Conservation (phyloP, 2,113 vertebrate genomes). For the Lycaon pictus region DNA sequence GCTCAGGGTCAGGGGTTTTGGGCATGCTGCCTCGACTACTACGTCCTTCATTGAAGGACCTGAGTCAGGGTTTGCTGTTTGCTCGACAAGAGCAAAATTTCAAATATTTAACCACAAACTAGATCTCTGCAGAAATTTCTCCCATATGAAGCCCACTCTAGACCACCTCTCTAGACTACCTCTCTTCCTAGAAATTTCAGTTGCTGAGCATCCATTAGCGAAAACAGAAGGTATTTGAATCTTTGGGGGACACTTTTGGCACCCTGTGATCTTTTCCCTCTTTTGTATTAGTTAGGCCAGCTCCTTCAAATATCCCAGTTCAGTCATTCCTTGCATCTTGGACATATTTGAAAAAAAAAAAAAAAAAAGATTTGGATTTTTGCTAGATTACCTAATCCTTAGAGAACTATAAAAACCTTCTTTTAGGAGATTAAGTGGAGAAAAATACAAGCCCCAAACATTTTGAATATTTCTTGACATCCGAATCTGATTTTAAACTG, state of each 20-base stretch:
- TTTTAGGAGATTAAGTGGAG: not conserved
- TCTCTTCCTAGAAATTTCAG: not conserved
- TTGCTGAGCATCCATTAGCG: not conserved
- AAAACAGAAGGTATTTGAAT: not conserved
- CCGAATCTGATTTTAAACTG: not conserved
- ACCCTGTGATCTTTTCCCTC: not conserved
- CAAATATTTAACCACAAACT: not conserved
- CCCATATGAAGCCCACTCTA: not conserved
- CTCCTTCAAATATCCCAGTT: not conserved
- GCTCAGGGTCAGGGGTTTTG: not conserved
- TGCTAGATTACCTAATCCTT: not conserved
- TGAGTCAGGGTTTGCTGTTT: not conserved
- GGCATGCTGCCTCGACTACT: fast-evolving
- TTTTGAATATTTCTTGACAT: not conserved
- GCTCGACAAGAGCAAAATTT: not conserved
- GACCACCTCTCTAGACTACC: not conserved
- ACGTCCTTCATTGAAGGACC: not conserved
- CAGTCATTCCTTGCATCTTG: not conserved
- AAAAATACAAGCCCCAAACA: not conserved
- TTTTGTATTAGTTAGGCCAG: not conserved
- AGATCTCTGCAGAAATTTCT: not conserved
- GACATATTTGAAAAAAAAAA: not conserved
- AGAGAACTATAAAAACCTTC: not conserved
- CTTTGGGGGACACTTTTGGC: not conserved
- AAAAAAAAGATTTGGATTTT: not conserved